Evolutionary conservation across 2,888 invertebrate genomes (phyloP).

Genomic region (Amaurobius ferox): DNA sequence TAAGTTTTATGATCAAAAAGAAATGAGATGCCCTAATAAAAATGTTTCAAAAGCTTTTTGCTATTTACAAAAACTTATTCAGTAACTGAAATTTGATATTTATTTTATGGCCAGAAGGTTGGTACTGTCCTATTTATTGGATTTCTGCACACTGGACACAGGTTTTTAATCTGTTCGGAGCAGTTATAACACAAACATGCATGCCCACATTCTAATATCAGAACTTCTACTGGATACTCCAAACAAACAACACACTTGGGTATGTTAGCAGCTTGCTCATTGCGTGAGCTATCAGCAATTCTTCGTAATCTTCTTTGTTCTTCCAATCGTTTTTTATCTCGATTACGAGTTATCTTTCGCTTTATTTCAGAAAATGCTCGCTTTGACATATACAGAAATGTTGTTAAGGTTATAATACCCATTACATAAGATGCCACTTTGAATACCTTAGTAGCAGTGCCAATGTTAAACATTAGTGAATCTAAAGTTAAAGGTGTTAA

Average conservation of each 20-base stretch:
- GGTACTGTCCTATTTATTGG: slow-evolving; percentile 74
- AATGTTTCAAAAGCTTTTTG: no score
- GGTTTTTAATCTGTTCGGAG: slow-evolving; percentile 82
- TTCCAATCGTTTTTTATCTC: slow-evolving; percentile 22
- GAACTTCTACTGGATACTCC: slow-evolving; percentile 90
- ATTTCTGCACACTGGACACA: slow-evolving; percentile 87
- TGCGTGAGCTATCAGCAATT: background rate
- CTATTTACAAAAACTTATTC: no score
- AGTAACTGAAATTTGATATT: no score
- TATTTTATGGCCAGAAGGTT: slow-evolving; percentile 75
- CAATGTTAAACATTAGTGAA: slow-evolving; percentile 85
- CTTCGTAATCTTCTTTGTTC: slow-evolving; percentile 35
- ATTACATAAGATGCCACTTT: slow-evolving; percentile 81
- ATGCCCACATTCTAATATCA: slow-evolving; percentile 92
- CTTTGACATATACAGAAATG: slow-evolving; percentile 32
- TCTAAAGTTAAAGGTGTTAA: slow-evolving; percentile 88
- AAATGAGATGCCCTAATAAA: no score
- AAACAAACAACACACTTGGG: slow-evolving; percentile 91
- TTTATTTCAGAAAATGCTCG: slow-evolving; percentile 23
- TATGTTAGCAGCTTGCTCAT: slow-evolving; percentile 75
- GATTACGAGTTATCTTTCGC: background rate
- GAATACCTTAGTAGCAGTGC: slow-evolving; percentile 82
- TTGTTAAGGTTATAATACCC: slow-evolving; percentile 80
- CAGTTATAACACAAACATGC: slow-evolving; percentile 93
- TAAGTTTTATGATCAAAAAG: no score